Evolutionary conservation across 2,113 vertebrate species (phyloP).

Genomic region (Epinephelus moara): DNA sequence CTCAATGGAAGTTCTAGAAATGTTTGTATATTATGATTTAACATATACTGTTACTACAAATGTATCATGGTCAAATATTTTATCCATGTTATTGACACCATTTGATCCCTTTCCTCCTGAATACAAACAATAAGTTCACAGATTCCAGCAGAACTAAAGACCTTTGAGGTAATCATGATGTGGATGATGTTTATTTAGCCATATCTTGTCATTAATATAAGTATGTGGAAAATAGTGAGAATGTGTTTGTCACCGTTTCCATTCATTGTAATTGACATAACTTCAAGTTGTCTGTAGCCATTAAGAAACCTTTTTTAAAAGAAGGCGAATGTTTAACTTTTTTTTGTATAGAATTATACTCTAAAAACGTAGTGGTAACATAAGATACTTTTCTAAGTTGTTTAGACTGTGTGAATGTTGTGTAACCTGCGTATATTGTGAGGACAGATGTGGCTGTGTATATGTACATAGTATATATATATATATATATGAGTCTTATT

Average conservation of each 20-base stretch:
- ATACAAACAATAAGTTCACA: background rate
- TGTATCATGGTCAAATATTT: background rate
- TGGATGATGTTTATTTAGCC: background rate
- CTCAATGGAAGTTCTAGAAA: background rate
- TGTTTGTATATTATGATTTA: background rate
- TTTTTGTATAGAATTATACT: background rate
- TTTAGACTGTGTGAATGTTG: conserved; percentile 17
- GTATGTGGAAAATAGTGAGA: background rate
- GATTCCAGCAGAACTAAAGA: background rate
- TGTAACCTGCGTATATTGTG: background rate
- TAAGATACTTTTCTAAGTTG: background rate
- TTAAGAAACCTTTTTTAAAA: background rate
- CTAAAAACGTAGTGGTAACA: background rate
- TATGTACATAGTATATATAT: background rate
- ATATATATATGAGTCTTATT: conserved; percentile 20
- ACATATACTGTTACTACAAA: background rate
- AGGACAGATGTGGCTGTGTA: conserved; percentile 18
- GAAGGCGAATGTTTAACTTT: background rate
- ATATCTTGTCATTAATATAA: background rate
- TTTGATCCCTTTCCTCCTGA: background rate
- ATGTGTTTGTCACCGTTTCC: background rate
- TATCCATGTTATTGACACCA: background rate
- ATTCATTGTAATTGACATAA: background rate
- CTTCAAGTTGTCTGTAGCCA: background rate
- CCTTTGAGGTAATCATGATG: background rate